Percentiles rank a stretch among this genome's conserved stretches.
phyloP scores from a whole-genome alignment of 2,113 vertebrate genomes.

The Rhynchopsitta pachyrhyncha region DNA sequence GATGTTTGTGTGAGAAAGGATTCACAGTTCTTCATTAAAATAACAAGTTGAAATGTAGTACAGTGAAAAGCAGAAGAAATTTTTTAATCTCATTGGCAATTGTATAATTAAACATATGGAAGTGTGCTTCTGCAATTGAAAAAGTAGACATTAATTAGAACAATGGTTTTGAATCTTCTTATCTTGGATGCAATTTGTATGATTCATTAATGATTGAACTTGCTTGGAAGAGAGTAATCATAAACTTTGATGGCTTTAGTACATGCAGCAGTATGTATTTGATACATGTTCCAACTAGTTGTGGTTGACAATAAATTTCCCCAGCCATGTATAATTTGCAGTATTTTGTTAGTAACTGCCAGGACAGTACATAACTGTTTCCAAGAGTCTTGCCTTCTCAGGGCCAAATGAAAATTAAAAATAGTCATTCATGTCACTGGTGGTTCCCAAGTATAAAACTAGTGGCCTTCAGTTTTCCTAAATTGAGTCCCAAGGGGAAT shows the following conservation, averaged over 20 bases:
- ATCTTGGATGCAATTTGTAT: background rate
- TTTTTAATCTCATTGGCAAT: background rate
- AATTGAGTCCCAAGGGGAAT: slow-evolving; percentile 40
- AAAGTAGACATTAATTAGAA: background rate
- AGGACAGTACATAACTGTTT: background rate
- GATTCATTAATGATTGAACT: background rate
- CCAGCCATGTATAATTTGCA: background rate
- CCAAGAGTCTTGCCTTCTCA: background rate
- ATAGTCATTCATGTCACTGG: background rate
- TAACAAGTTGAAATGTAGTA: background rate
- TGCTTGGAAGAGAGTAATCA: background rate
- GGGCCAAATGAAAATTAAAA: slow-evolving; percentile 20
- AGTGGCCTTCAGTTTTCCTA: slow-evolving; percentile 10
- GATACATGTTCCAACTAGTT: background rate
- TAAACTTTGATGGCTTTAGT: background rate
- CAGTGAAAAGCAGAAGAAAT: background rate
- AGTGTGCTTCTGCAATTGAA: background rate
- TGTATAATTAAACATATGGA: background rate
- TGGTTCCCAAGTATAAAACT: slow-evolving; percentile 26
- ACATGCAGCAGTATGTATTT: background rate
- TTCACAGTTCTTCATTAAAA: background rate
- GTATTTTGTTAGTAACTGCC: background rate
- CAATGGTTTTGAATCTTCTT: background rate
- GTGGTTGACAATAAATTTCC: background rate
- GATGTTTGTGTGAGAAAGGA: background rate